Evolutionary conservation across 2,113 vertebrate genomes (phyloP), one percentile per base, ranked within the genome.

Genomic region (Scortum barcoo): DNA sequence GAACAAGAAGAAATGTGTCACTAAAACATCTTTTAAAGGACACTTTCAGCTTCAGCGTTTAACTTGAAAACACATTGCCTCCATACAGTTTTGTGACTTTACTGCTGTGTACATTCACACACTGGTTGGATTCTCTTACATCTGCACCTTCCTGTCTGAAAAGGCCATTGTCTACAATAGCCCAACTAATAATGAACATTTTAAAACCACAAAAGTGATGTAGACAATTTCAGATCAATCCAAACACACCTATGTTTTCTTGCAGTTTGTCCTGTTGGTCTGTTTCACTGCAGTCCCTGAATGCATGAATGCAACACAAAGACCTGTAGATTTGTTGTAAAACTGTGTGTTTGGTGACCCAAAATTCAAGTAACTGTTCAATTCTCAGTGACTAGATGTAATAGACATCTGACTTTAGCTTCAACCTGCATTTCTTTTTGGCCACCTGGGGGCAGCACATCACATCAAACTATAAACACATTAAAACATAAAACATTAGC

Each of bases 1-100:
- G 72, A 75, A 76, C 22, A 40, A 7, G 57, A 78, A 63, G 30
- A 79, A 68, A 80, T 44, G 50, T 60, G 44, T 24, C 70, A 70
- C 26, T 57, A 2, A 40, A 76, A 30, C 22, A 36, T 12, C 26
- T 28, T 40, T 36, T 56, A 67, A 72, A 80, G 51, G 53, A 72
- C 28, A 50, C 58, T 22, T 62, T 72, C 66, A 75, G 26, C 53
- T 17, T 33, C 28, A 40, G 63, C 54, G 57, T 56, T 50, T 12
- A 63, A 33, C 19, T 51, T 46, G 3, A 48, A 66, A 74, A 72
- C 38, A 58, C 42, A 5, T 11, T 19, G 16, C 33, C 10, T 72
- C 28, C 10, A 14, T 20, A 6, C 12, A 30, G 30, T 57, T 62
- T n/a, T 66, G 33, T n/a, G 1, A 16, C 2, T 68, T 81, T 53